Conservation (phyloP, 2,797 vertebrate genomes). For the Mallotus villosus region DNA sequence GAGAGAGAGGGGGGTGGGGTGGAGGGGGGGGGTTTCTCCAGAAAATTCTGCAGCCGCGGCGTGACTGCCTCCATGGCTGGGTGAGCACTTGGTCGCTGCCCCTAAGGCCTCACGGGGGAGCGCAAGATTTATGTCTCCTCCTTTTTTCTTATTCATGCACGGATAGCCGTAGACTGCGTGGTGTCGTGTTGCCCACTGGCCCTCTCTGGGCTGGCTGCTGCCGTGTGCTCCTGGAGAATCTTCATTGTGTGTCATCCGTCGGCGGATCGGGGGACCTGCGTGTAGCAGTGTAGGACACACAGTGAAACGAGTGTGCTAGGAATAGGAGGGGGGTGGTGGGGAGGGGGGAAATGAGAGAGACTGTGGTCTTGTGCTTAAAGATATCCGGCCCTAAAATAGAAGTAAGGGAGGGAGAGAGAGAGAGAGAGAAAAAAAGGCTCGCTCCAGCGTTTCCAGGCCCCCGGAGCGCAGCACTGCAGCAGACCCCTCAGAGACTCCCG, state of each 20-base stretch:
- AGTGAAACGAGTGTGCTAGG: constrained; percentile 65
- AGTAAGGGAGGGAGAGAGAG: constrained; percentile 31
- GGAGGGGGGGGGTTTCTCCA: constrained; percentile 58
- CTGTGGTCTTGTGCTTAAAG: constrained; percentile 51
- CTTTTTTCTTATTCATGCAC: constrained; percentile 58
- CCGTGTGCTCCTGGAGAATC: constrained; percentile 48
- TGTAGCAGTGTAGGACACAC: constrained; percentile 12
- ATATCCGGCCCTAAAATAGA: constrained; percentile 76
- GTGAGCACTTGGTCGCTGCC: constrained; percentile 67
- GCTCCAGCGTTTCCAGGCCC: constrained; percentile 75
- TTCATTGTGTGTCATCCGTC: constrained; percentile 8
- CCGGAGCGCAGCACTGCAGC: constrained; percentile 74
- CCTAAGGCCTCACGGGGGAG: constrained; percentile 62
- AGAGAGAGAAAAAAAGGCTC: constrained; percentile 54
- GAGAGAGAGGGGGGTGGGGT: neutral
- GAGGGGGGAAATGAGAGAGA: constrained; percentile 45
- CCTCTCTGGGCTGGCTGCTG: constrained; percentile 42
- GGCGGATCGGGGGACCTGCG: neutral
- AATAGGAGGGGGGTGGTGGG: constrained; percentile 51
- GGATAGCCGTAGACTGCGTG: constrained; percentile 60
- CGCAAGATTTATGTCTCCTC: constrained; percentile 63
- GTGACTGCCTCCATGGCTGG: constrained; percentile 67
- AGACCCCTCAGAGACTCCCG: constrained; percentile 75
- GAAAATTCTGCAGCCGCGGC: constrained; percentile 70
- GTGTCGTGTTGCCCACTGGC: constrained; percentile 55